Evolutionary conservation across 37 sponge, comb jelly and placozoan genomes (phyloP), one percentile per base, ranked within the genome.

Genomic region (Beroe forskalii): DNA sequence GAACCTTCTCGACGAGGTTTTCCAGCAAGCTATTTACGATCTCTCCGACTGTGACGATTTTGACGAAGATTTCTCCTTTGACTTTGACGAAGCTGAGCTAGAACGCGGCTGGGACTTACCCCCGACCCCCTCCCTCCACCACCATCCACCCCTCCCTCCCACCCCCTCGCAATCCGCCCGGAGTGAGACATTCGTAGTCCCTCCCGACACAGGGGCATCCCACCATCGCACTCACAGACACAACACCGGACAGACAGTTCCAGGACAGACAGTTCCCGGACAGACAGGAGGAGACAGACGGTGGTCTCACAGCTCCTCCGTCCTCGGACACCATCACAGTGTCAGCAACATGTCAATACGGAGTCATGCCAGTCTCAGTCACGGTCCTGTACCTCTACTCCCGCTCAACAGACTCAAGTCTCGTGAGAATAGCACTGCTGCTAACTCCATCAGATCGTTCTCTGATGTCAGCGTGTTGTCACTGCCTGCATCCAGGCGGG

Each of bases 141-240:
- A 72, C 75, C 75, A 72, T 39, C 6, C 35, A 4, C 40, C 75
- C 30, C 75, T 72, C 75, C 75, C 75, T 72, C 75, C 75, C 35
- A 30, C 75, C 39, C 75, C 31, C 40, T 33, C 75, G 39, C 35
- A 23, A 4, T 72, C 75, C 39, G 39, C 19, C 8, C n/a, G n/a
- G n/a, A n/a, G n/a, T n/a, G n/a, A n/a, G n/a, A n/a, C n/a, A n/a
- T n/a, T n/a, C n/a, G n/a, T n/a, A n/a, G n/a, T n/a, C n/a, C n/a
- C n/a, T n/a, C n/a, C n/a, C n/a, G n/a, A n/a, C n/a, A n/a, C n/a
- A n/a, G n/a, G n/a, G n/a, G 66, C 66, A 24, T 63, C 66, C 66
- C n/a, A n/a, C n/a, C n/a, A n/a, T n/a, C n/a, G n/a, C n/a, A n/a
- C n/a, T n/a, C n/a, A n/a, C n/a, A n/a, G n/a, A n/a, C n/a, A n/a